These are phyloP conservation scores for Drosophila parabipectinata DNA, from an alignment of 1,140 invertebrate species.

Conservation along the genomic window DNA sequence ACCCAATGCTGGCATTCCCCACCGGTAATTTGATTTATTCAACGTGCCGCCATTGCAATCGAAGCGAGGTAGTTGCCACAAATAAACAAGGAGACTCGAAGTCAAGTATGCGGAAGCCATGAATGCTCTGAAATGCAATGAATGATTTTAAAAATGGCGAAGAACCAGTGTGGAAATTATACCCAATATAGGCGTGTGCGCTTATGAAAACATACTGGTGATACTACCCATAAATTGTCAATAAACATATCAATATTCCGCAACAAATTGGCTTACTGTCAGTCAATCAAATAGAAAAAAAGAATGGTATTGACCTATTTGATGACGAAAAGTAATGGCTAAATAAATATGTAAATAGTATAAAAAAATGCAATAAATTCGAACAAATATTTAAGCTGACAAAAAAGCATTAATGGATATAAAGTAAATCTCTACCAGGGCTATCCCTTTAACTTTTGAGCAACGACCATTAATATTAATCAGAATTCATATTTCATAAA, in stretches of 20 bases:
- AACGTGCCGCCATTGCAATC: conserved; percentile 31
- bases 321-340: not conserved
- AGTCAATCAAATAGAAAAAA: conserved; percentile 46
- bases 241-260: conserved; percentile 74
- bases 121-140: conserved; percentile 18
- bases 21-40: conserved; percentile 74
- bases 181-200: not conserved
- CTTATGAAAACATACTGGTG: not conserved
- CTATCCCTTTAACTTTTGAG: conserved; percentile 4
- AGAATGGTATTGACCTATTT: not conserved
- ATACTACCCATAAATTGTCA: conserved; percentile 56
- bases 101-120: conserved; percentile 18
- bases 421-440: not conserved
- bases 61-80: conserved; percentile 36
- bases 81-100: conserved; percentile 19
- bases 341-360: not conserved
- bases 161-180: too few species aligned
- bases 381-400: not conserved
- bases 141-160: not conserved
- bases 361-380: not conserved
- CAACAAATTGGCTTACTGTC: conserved; percentile 71
- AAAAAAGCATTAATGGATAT: not conserved
- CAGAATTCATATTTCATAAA: conserved; percentile 50
- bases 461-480: conserved; percentile 44
- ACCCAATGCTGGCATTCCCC: conserved; percentile 59